Percentiles rank a stretch among this genome's conserved stretches.
phyloP scores from a whole-genome alignment of 2,888 invertebrate genomes.

The Teleiodes luculella region DNA sequence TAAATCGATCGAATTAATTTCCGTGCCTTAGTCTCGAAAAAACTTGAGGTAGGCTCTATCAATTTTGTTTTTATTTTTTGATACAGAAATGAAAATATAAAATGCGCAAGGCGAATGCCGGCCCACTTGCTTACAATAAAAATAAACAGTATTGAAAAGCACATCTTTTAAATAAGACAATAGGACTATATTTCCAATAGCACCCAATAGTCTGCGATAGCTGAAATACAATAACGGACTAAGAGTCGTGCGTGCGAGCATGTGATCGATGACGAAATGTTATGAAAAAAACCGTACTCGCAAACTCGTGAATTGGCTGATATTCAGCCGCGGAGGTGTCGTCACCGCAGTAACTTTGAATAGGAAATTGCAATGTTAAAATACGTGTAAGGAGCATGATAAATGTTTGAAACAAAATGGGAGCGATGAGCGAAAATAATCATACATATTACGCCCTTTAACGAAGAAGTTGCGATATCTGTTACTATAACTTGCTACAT shows the following conservation, averaged over 20 bases:
- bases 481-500: no score
- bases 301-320: neutral
- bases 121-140: no score
- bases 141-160: no score
- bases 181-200: neutral
- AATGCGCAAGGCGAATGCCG: no score
- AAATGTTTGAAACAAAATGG: neutral
- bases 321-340: slow-evolving; percentile 13
- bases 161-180: no score
- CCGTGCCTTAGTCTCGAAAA: no score
- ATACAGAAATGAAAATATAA: neutral
- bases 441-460: no score
- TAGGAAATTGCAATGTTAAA: slow-evolving; percentile 15
- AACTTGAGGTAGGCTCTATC: no score
- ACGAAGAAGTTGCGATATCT: no score
- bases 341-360: slow-evolving; percentile 9
- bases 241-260: neutral
- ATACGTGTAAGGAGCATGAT: neutral
- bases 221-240: neutral
- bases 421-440: neutral
- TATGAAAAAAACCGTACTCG: neutral
- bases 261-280: slow-evolving; percentile 7
- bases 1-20: no score
- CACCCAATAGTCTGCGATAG: neutral
- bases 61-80: neutral